A percentile compares a stretch with the other conserved stretches of the same genome.
Conservation (phyloP, 2,888 invertebrate species). For the Eupithecia centaureata region DNA sequence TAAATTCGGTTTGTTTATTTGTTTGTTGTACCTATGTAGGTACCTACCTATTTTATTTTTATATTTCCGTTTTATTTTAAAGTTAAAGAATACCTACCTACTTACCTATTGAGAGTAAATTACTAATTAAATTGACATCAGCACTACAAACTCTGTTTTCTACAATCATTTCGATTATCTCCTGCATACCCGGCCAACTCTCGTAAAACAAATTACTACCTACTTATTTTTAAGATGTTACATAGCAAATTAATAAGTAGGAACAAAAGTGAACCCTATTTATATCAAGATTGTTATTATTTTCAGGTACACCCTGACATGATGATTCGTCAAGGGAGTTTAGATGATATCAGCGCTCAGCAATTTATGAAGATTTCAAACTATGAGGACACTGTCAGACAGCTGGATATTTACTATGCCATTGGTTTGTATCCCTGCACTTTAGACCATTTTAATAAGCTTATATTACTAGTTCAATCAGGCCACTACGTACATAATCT, state of each 20-base stretch:
- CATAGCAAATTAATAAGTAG: not conserved
- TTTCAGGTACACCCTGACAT: constrained; percentile 64
- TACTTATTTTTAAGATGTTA: not conserved
- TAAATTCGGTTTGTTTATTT: too few relatives aligned
- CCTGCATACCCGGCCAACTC: too few relatives aligned
- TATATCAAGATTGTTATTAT: not conserved
- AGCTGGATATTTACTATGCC: constrained; percentile 96
- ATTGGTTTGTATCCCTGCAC: constrained; percentile 87
- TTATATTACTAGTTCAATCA: not conserved
- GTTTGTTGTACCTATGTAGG: too few relatives aligned
- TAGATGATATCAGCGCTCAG: constrained; percentile 91
- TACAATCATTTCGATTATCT: too few relatives aligned
- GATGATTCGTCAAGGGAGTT: constrained; percentile 86
- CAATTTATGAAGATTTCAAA: constrained; percentile 92
- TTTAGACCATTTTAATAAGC: not conserved
- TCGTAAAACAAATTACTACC: too few relatives aligned
- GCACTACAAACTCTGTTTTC: too few relatives aligned
- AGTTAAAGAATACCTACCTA: too few relatives aligned
- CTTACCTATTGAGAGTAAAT: too few relatives aligned
- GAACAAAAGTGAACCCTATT: not conserved
- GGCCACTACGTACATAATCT: too few relatives aligned
- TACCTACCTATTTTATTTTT: too few relatives aligned
- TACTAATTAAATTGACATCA: too few relatives aligned
- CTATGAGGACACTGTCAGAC: constrained; percentile 95
- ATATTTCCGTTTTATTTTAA: too few relatives aligned